phyloP scores from a whole-genome alignment of 2,888 invertebrate species.

The Schizotus pectinicornis region DNA sequence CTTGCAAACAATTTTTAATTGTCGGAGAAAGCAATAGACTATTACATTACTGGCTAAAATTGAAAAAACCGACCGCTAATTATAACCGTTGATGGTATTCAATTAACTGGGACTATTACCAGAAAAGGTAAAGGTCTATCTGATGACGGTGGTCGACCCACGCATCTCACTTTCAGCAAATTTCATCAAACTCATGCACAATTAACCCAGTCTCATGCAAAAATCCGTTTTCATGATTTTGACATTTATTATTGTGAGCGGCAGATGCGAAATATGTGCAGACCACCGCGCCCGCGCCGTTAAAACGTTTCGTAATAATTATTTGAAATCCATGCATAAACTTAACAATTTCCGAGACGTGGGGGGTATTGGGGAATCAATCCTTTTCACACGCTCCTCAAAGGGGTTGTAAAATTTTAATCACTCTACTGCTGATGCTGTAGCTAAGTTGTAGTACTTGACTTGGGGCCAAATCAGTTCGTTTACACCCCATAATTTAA shows the following conservation, averaged over 20 bases:
- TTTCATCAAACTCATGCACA: neutral
- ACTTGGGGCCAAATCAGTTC: conserved; percentile 26
- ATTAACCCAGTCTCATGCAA: too few relatives aligned
- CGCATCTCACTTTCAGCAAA: neutral
- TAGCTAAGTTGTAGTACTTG: conserved; percentile 11
- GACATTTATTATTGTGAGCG: too few relatives aligned
- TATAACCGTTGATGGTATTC: neutral
- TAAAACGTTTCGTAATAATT: too few relatives aligned
- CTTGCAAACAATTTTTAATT: conserved; percentile 4
- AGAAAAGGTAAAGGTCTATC: neutral
- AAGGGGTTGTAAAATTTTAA: conserved; percentile 1
- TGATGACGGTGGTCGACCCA: neutral
- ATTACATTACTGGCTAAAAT: conserved; percentile 1
- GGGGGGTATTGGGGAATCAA: too few relatives aligned
- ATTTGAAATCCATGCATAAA: too few relatives aligned
- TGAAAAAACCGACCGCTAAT: neutral
- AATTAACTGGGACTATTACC: conserved; percentile 1
- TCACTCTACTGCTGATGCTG: neutral
- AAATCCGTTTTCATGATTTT: too few relatives aligned
- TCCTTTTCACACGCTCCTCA: neutral
- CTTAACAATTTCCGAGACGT: too few relatives aligned
- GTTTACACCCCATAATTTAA: conserved; percentile 45
- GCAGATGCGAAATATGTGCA: too few relatives aligned
- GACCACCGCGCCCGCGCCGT: too few relatives aligned
- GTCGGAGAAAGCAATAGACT: conserved; percentile 1